These are phyloP conservation scores for Diaperis boleti DNA, from an alignment of 2,888 invertebrate genomes.

Conservation along the genomic window DNA sequence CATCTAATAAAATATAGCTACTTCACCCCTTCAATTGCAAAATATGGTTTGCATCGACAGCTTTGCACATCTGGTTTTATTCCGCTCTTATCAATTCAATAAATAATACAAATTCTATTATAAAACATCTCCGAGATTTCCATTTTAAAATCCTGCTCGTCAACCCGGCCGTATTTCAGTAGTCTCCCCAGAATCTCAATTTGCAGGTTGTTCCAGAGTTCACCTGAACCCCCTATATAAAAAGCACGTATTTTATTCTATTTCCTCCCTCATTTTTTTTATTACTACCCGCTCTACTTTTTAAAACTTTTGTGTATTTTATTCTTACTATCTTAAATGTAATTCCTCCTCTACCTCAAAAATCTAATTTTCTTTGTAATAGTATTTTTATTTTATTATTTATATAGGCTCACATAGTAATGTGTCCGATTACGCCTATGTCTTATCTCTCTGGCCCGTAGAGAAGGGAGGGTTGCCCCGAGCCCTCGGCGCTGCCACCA, in stretches of 20 bases:
- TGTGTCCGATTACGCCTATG: slow-evolving; percentile 63
- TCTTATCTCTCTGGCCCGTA: slow-evolving; percentile 57
- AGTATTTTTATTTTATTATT: too few relatives aligned
- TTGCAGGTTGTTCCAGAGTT: slow-evolving; percentile 47
- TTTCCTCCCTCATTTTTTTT: too few relatives aligned
- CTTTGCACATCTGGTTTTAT: slow-evolving; percentile 34
- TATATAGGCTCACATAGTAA: too few relatives aligned
- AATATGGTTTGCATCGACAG: slow-evolving; percentile 10
- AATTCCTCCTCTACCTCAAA: too few relatives aligned
- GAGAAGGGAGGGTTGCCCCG: slow-evolving; percentile 38
- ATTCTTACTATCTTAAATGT: too few relatives aligned
- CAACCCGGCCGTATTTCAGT: slow-evolving; percentile 18
- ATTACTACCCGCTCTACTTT: too few relatives aligned
- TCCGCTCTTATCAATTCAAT: slow-evolving; percentile 43
- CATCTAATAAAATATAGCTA: neutral
- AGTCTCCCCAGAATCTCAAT: slow-evolving; percentile 44
- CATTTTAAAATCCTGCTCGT: slow-evolving; percentile 43
- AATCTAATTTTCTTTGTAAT: too few relatives aligned
- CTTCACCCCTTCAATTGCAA: neutral
- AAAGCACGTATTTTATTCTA: too few relatives aligned
- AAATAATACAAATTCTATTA: slow-evolving; percentile 45
- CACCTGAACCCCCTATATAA: slow-evolving; percentile 48
- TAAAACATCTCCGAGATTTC: slow-evolving; percentile 45
- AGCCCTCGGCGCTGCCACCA: slow-evolving; percentile 48
- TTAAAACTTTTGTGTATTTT: too few relatives aligned